Percentiles rank a stretch among this genome's conserved stretches.
phyloP scores from a whole-genome alignment of 2,113 vertebrate genomes.

The Marmota flaviventris region DNA sequence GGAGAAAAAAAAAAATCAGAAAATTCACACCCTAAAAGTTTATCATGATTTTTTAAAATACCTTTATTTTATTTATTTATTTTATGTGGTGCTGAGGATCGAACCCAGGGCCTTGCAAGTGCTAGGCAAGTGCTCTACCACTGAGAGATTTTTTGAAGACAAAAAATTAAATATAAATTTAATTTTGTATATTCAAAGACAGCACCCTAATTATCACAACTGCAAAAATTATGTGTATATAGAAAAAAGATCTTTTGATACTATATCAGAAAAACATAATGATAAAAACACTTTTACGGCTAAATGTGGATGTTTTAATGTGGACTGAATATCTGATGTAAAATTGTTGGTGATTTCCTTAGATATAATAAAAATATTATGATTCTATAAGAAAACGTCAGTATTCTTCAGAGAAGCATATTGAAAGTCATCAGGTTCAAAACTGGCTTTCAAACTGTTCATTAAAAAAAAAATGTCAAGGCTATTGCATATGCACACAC shows the following conservation, averaged over 20 bases:
- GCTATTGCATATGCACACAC: neutral
- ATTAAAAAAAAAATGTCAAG: neutral
- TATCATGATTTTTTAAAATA: neutral
- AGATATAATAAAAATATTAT: neutral
- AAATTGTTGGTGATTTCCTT: neutral
- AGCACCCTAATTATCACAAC: neutral
- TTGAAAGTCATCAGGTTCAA: neutral
- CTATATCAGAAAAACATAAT: neutral
- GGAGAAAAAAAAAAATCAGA: neutral
- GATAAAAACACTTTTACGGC: neutral
- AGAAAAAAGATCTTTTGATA: neutral
- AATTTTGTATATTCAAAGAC: neutral
- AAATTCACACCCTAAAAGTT: neutral
- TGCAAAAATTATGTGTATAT: neutral
- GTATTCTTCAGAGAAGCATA: neutral
- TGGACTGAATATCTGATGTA: neutral
- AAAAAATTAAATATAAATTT: neutral
- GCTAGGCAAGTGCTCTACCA: too few species aligned
- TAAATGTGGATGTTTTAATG: neutral
- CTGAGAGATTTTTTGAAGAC: neutral
- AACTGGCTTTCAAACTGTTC: neutral
- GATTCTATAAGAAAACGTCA: neutral
- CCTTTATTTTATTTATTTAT: too few species aligned
- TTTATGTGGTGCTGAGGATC: too few species aligned
- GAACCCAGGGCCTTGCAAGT: too few species aligned